These are phyloP conservation scores for Ptilorrhoa leucosticta DNA, from an alignment of 2,113 vertebrate genomes.

Conservation along the genomic window DNA sequence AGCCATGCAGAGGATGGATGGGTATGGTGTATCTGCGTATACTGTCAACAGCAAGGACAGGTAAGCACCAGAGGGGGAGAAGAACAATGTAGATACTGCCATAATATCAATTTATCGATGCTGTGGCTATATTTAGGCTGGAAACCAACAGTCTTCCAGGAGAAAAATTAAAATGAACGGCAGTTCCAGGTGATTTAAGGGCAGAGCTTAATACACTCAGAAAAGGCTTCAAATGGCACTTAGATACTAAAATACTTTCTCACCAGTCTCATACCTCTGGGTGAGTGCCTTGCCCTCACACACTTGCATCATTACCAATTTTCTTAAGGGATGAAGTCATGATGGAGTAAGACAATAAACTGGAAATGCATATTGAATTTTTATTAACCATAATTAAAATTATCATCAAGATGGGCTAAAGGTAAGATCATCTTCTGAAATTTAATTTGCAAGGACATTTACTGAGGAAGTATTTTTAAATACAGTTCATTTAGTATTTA, in stretches of 20 bases:
- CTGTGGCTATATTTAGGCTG: background rate
- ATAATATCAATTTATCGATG: background rate
- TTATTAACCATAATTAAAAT: conserved; percentile 49
- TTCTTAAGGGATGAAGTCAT: conserved; percentile 1
- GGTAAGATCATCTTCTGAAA: conserved; percentile 32
- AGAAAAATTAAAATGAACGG: background rate
- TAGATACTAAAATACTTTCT: background rate
- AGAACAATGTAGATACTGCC: background rate
- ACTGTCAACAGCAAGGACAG: background rate
- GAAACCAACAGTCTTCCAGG: background rate
- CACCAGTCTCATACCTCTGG: background rate
- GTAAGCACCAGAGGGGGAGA: background rate
- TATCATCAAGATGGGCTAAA: conserved; percentile 15
- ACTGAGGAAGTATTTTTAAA: conserved; percentile 40
- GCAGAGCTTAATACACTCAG: background rate
- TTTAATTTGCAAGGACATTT: conserved; percentile 37
- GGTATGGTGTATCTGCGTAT: background rate
- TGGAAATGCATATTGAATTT: background rate
- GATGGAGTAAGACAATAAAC: conserved; percentile 23
- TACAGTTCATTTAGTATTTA: conserved; percentile 34
- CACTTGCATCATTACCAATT: background rate
- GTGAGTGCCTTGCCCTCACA: background rate
- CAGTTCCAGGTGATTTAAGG: background rate
- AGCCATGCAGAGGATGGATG: background rate
- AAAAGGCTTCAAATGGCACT: background rate